Base-by-base conservation (phyloP, 2,888 invertebrate genomes). In the Mylabris sibirica region DNA sequence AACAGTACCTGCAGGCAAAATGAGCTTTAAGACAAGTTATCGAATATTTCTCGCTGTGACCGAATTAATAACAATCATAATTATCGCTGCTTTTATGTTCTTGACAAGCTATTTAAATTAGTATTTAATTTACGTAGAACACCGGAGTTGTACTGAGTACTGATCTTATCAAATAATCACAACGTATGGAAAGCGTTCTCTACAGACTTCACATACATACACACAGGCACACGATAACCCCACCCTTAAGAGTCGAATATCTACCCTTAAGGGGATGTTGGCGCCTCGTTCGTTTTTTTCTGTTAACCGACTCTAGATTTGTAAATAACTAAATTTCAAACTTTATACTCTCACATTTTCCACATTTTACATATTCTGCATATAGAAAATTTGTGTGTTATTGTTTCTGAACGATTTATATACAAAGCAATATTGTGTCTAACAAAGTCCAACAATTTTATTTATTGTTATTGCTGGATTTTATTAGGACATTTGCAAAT, bases 401-500 rank as follows among this genome's bases (percentile, higher is more conserved):
- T 44, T 11, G 2, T 44, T 44, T 44, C 1, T 44, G 8, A 17
- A 17, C 44, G 17, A 44, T 17, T 17, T 11, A 11, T 14, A 41
- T n/a, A 41, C 2, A 12, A 41, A 41, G 2, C 35, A 11, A 12
- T 11, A 35, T 35, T 35, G 12, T 11, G 6, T 35, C 35, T 35
- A 38, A 5, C 34, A 34, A 5, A 38, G 12, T 14, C 12, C 14
- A 17, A 44, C 8, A 4, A 0, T 44, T 44, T 17, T 44, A 44
- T 44, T 44, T 44, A 44, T 44, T 44, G 17, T 44, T 44, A 44
- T 44, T 44, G n/a, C 44, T 17, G 17, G 4, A 44, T 44, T 44
- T 44, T 44, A 44, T 44, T 44, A 44, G n/a, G 17, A 44, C 14
- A n/a, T 44, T 44, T 44, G 44, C 44, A 44, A 44, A 44, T 44